Percentiles rank a stretch among this genome's conserved stretches.
Evolutionary conservation across 92 coral and sea anemone species (phyloP).

Genomic region (Porites divaricata): DNA sequence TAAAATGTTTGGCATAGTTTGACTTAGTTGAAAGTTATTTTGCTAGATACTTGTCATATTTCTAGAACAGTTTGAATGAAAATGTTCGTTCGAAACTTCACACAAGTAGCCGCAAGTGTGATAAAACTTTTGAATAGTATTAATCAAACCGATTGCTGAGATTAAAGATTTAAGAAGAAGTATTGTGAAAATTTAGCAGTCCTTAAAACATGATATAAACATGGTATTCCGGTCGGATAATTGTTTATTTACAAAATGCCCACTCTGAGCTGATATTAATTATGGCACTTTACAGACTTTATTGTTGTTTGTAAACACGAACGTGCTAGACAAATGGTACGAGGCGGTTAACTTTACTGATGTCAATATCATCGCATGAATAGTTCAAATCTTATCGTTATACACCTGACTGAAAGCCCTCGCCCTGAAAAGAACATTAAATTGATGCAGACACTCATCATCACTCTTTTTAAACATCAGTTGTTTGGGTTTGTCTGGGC

Average conservation of each 20-base stretch:
- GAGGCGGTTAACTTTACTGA: neutral
- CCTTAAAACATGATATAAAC: constrained; percentile 16
- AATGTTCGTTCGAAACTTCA: neutral
- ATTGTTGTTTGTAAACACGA: constrained; percentile 40
- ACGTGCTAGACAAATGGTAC: neutral
- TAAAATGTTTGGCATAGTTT: constrained; percentile 30
- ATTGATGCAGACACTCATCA: neutral
- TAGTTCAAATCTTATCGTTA: neutral
- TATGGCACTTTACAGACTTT: constrained; percentile 8
- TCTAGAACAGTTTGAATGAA: constrained; percentile 16
- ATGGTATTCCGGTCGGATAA: constrained; percentile 27
- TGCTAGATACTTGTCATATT: constrained; percentile 20
- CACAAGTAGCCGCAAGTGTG: constrained; percentile 10
- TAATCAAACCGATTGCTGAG: neutral
- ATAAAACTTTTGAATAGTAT: constrained; percentile 1
- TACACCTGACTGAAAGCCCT: neutral
- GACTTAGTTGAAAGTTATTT: constrained; percentile 11
- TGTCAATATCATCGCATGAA: neutral
- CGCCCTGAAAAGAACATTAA: neutral
- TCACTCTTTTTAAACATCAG: neutral
- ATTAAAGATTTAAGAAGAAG: constrained; percentile 1
- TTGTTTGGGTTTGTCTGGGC: constrained; percentile 57
- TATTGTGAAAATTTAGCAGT: constrained; percentile 23
- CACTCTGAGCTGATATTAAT: constrained; percentile 23
- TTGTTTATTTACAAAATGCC: constrained; percentile 46